Conservation (phyloP, 2,888 invertebrate species). For the Ophraella communa region DNA sequence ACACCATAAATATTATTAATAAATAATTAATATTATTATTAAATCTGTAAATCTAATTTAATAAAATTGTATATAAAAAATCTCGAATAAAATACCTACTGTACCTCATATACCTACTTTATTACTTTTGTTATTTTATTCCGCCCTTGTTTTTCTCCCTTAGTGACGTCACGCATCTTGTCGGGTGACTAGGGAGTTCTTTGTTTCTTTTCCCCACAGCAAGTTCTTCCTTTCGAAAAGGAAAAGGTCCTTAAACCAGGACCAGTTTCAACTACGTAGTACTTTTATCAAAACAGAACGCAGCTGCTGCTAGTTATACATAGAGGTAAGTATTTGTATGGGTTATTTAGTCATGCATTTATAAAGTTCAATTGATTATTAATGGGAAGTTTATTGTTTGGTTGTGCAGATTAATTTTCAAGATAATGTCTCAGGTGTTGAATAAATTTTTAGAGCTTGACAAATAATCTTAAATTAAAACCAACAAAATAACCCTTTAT, state of each 20-base stretch:
- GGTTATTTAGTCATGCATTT: neutral
- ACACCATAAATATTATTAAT: too few relatives aligned
- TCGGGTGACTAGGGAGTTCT: conserved; percentile 44
- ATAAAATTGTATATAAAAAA: too few relatives aligned
- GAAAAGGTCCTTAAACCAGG: conserved; percentile 31
- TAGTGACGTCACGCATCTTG: conserved; percentile 40
- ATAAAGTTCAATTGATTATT: conserved; percentile 23
- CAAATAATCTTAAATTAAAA: too few relatives aligned
- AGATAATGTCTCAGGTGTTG: conserved; percentile 15
- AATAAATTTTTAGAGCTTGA: neutral
- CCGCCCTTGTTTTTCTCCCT: conserved; percentile 18
- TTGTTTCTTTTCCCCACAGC: conserved; percentile 41
- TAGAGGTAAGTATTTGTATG: conserved; percentile 15
- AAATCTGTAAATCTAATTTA: too few relatives aligned
- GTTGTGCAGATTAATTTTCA: conserved; percentile 2
- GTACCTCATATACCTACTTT: too few relatives aligned
- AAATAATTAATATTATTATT: too few relatives aligned
- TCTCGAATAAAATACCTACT: too few relatives aligned
- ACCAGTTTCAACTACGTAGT: conserved; percentile 34
- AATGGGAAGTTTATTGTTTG: conserved; percentile 15
- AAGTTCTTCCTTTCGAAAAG: conserved; percentile 43
- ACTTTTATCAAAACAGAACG: conserved; percentile 6
- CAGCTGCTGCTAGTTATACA: too few relatives aligned
- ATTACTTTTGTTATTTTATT: too few relatives aligned
- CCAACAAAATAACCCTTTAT: too few relatives aligned